Evolutionary conservation across 2,113 vertebrate species (phyloP).

Genomic region (Leucosticte australis): DNA sequence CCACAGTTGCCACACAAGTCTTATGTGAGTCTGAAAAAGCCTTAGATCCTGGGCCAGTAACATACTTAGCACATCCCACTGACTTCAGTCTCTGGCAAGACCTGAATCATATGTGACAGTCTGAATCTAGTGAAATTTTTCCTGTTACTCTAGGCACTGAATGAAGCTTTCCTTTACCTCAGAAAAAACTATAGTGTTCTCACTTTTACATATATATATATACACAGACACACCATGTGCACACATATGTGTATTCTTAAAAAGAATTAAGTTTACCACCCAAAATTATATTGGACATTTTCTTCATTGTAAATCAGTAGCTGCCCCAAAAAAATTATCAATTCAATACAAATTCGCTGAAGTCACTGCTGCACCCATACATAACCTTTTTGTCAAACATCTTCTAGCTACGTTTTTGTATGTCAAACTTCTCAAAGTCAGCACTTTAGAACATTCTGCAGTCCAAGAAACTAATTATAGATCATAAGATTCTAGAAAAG

Average conservation of each 20-base stretch:
- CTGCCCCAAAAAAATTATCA: background rate
- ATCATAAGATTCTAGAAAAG: background rate
- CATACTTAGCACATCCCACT: background rate
- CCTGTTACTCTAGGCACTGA: background rate
- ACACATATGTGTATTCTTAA: accelerated
- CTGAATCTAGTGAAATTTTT: background rate
- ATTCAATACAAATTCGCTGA: background rate
- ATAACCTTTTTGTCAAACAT: background rate
- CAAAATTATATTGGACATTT: background rate
- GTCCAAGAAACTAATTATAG: background rate
- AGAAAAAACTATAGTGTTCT: background rate
- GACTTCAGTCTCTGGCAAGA: background rate
- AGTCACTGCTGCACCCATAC: background rate
- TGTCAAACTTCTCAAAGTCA: background rate
- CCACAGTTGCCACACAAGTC: background rate
- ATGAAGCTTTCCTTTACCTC: background rate
- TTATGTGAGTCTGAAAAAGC: background rate
- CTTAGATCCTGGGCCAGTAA: background rate
- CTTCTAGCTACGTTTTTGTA: background rate
- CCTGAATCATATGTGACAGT: background rate
- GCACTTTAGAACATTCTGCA: background rate
- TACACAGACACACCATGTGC: accelerated
- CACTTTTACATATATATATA: background rate
- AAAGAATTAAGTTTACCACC: background rate
- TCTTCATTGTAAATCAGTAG: background rate